phyloP scores from a whole-genome alignment of 1,140 invertebrate species.

The Zaprionus capensis region DNA sequence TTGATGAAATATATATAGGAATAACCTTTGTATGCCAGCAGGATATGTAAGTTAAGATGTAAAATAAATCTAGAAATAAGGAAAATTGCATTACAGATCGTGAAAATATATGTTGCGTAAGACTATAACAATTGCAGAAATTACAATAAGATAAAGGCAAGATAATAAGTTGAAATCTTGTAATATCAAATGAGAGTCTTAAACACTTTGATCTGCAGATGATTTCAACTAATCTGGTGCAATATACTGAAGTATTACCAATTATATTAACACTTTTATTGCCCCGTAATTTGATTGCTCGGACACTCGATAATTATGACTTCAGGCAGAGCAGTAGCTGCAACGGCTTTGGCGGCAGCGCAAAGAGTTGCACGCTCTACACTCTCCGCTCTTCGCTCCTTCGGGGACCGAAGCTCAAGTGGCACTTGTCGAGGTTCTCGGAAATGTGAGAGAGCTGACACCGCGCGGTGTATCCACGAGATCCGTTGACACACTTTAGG shows the following conservation, averaged over 20 bases:
- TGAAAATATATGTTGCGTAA: too few species aligned
- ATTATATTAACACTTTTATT: slow-evolving; percentile 9
- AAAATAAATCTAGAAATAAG: too few species aligned
- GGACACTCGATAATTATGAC: slow-evolving; percentile 2
- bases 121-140: too few species aligned
- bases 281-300: slow-evolving; percentile 2
- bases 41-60: too few species aligned
- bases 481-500: slow-evolving; percentile 21
- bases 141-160: too few species aligned
- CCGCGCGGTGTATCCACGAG: slow-evolving; percentile 19
- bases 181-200: too few species aligned
- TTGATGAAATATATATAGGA: too few species aligned
- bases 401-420: slow-evolving; percentile 13
- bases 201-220: too few species aligned
- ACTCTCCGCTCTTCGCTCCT: not conserved
- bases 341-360: too few species aligned
- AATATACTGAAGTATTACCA: not conserved
- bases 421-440: slow-evolving; percentile 36
- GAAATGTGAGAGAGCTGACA: slow-evolving; percentile 61
- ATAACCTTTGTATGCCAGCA: too few species aligned
- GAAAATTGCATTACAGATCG: too few species aligned
- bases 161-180: too few species aligned
- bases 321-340: not conserved
- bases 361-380: not conserved
- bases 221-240: not conserved